Percentiles rank a stretch among this genome's conserved stretches.
Conservation (phyloP, 2,797 vertebrate genomes). For the Pipistrellus pygmaeus region DNA sequence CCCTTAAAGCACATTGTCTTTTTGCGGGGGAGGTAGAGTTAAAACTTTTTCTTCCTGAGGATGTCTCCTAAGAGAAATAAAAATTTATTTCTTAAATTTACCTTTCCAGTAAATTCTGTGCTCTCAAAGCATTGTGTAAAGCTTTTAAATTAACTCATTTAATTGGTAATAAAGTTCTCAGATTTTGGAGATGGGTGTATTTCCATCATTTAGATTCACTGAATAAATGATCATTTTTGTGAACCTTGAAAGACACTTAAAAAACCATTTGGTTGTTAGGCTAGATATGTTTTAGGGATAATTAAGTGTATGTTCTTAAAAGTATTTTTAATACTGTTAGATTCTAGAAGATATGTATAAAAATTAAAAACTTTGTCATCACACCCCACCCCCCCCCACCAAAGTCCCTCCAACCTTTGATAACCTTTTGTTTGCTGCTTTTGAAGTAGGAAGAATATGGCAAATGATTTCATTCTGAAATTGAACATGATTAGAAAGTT, state of each 20-base stretch:
- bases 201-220: slow-evolving; percentile 6
- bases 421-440: background rate
- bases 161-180: background rate
- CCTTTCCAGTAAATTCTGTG: background rate
- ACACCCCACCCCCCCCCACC: background rate
- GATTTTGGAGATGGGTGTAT: background rate
- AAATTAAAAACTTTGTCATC: background rate
- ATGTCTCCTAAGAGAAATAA: background rate
- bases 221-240: background rate
- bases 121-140: background rate
- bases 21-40: background rate
- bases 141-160: background rate
- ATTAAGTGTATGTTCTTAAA: background rate
- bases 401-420: background rate
- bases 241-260: background rate
- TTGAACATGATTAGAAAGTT: slow-evolving; percentile 29
- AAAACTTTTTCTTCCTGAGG: background rate
- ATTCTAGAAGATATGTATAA: background rate
- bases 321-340: slow-evolving; percentile 9
- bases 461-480: slow-evolving; percentile 46
- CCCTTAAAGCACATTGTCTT: background rate
- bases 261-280: background rate
- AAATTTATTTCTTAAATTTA: background rate
- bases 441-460: slow-evolving; percentile 9
- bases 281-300: background rate